phyloP scores from a whole-genome alignment of 2,113 vertebrate genomes.

The Neogale vison region DNA sequence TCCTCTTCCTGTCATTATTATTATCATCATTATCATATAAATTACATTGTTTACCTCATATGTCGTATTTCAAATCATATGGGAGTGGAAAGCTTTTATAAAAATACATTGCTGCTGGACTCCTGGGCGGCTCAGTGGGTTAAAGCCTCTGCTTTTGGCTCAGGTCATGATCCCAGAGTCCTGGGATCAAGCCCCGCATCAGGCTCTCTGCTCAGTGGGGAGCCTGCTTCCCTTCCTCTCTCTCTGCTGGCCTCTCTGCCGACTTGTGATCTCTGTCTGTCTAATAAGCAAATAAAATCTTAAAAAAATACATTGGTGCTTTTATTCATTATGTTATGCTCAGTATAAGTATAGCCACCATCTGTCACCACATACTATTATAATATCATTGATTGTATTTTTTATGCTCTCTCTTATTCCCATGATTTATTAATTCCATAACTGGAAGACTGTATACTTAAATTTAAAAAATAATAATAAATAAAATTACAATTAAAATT shows the following conservation, averaged over 20 bases:
- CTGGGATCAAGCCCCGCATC: no score
- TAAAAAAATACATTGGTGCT: neutral
- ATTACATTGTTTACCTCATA: neutral
- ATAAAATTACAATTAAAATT: neutral
- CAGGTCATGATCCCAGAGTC: no score
- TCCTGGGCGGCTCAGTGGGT: no score
- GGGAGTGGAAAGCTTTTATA: neutral
- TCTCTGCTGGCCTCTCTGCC: no score
- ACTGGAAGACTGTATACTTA: neutral
- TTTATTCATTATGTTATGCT: neutral
- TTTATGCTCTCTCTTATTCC: neutral
- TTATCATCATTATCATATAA: neutral
- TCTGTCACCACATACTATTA: neutral
- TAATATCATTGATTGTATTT: neutral
- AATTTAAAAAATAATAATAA: neutral
- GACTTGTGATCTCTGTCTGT: no score
- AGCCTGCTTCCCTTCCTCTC: no score
- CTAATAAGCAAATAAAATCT: no score
- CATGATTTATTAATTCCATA: neutral
- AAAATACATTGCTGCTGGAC: neutral
- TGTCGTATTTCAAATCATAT: neutral
- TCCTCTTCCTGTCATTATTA: neutral
- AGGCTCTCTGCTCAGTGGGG: no score
- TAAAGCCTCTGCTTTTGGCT: no score
- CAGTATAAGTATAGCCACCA: neutral